These are phyloP conservation scores for Caradrina clavipalpis DNA, from an alignment of 2,888 invertebrate species.

Conservation along the genomic window DNA sequence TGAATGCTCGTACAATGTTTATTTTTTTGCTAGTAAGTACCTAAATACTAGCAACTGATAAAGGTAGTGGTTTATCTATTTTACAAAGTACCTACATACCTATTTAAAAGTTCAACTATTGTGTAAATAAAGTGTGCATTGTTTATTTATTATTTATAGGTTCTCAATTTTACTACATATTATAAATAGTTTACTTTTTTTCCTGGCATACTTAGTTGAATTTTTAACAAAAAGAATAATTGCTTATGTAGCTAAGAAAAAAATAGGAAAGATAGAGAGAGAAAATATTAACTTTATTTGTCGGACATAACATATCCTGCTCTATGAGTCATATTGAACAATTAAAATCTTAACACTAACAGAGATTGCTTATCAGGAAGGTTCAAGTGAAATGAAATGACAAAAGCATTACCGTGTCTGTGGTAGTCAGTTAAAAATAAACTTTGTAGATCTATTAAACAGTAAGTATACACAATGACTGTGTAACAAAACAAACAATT, in stretches of 20 bases:
- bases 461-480: background rate
- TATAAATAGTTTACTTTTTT: slow-evolving; percentile 18
- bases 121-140: slow-evolving; percentile 7
- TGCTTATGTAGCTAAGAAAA: background rate
- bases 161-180: slow-evolving; percentile 21
- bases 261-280: background rate
- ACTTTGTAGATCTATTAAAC: background rate
- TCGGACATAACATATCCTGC: background rate
- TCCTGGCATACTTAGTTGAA: background rate
- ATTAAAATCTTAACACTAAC: background rate
- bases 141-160: slow-evolving; percentile 28
- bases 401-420: background rate
- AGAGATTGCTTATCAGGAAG: slow-evolving; percentile 1
- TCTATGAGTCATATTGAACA: slow-evolving; percentile 22
- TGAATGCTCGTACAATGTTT: slow-evolving; percentile 35
- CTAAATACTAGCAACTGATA: slow-evolving; percentile 17
- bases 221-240: background rate
- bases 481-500: slow-evolving; percentile 14
- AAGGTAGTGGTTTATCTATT: slow-evolving; percentile 32
- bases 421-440: background rate
- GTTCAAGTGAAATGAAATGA: background rate
- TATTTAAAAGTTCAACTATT: background rate
- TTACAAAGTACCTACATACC: slow-evolving; percentile 11
- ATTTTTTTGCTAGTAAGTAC: slow-evolving; percentile 17
- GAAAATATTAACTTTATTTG: slow-evolving; percentile 4